Percentiles rank a stretch among this genome's conserved stretches.
Evolutionary conservation across 2,797 vertebrate genomes (phyloP).

Genomic region (Diplodus puntazzo): DNA sequence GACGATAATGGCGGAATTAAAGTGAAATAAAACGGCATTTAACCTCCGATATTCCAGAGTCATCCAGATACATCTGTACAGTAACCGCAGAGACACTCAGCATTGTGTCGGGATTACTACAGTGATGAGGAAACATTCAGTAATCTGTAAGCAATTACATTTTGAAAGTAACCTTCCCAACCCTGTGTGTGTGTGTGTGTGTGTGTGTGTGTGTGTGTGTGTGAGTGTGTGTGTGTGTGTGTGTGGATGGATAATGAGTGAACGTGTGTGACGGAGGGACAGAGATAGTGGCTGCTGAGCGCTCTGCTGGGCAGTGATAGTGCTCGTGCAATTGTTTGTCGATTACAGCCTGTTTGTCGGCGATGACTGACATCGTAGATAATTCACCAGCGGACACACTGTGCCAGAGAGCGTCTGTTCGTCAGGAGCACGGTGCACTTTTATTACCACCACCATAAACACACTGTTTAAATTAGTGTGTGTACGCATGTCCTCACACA

Average conservation of each 20-base stretch:
- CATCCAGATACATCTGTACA: conserved; percentile 13
- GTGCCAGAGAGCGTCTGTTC: conserved; percentile 25
- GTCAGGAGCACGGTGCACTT: conserved; percentile 16
- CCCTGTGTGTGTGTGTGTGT: conserved; percentile 12
- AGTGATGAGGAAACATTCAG: conserved; percentile 19
- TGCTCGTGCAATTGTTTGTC: conserved; percentile 59
- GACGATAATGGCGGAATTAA: conserved; percentile 24
- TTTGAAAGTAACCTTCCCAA: conserved; percentile 43
- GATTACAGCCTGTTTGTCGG: conserved; percentile 67
- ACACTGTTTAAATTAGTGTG: background rate
- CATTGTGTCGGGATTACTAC: conserved; percentile 21
- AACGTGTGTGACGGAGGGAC: conserved; percentile 32
- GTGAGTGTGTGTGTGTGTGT: conserved; percentile 20
- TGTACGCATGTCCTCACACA: background rate
- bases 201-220: conserved; percentile 12
- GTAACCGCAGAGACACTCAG: conserved; percentile 12
- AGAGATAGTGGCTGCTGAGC: conserved; percentile 49
- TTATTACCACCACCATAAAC: background rate
- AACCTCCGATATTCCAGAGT: conserved; percentile 23
- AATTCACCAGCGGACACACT: conserved; percentile 44
- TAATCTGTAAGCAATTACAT: conserved; percentile 45
- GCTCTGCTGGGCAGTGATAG: conserved; percentile 68
- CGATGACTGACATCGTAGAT: conserved; percentile 55
- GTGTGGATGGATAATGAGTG: conserved; percentile 46
- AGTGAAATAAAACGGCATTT: conserved; percentile 17